These are phyloP conservation scores for Drosophila neonasuta DNA, from an alignment of 2,888 invertebrate genomes.

Conservation along the genomic window DNA sequence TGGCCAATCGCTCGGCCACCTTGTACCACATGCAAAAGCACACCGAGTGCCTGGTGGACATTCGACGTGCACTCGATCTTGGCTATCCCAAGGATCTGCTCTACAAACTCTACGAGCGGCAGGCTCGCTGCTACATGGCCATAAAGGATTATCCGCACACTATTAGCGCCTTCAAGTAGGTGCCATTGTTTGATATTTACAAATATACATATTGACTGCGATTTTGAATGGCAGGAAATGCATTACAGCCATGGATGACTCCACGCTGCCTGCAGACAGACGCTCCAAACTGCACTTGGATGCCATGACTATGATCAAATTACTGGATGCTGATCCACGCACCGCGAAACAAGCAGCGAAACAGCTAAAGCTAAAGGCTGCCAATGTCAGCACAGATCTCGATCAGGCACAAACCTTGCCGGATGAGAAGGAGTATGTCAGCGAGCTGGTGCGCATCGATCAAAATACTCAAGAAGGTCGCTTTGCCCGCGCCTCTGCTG, in stretches of 20 bases:
- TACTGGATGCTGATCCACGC: slow-evolving; percentile 85
- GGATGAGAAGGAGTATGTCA: slow-evolving; percentile 82
- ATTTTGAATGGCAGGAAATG: slow-evolving; percentile 83
- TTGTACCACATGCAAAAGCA: slow-evolving; percentile 88
- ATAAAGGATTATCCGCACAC: slow-evolving; percentile 87
- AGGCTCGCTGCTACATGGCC: slow-evolving; percentile 87
- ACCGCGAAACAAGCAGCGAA: slow-evolving; percentile 79
- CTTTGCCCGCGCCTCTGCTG: slow-evolving; percentile 87
- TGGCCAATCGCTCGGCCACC: slow-evolving; percentile 92
- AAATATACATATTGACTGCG: fast-evolving
- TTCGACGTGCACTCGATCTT: slow-evolving; percentile 85
- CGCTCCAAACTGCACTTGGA: slow-evolving; percentile 86
- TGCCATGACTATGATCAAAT: slow-evolving; percentile 87
- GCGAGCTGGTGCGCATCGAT: slow-evolving; percentile 86
- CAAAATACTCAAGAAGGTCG: slow-evolving; percentile 86
- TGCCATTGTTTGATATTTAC: too few species aligned
- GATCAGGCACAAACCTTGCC: slow-evolving; percentile 55
- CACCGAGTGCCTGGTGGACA: slow-evolving; percentile 87
- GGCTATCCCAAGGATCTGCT: slow-evolving; percentile 88
- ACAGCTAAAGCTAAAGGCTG: slow-evolving; percentile 55
- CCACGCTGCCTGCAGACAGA: slow-evolving; percentile 85
- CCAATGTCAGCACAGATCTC: slow-evolving; percentile 12
- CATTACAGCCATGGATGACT: slow-evolving; percentile 86
- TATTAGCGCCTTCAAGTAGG: slow-evolving; percentile 84
- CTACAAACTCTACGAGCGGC: slow-evolving; percentile 90